Conservation (phyloP, 2,113 vertebrate genomes). For the Mustelus asterias region DNA sequence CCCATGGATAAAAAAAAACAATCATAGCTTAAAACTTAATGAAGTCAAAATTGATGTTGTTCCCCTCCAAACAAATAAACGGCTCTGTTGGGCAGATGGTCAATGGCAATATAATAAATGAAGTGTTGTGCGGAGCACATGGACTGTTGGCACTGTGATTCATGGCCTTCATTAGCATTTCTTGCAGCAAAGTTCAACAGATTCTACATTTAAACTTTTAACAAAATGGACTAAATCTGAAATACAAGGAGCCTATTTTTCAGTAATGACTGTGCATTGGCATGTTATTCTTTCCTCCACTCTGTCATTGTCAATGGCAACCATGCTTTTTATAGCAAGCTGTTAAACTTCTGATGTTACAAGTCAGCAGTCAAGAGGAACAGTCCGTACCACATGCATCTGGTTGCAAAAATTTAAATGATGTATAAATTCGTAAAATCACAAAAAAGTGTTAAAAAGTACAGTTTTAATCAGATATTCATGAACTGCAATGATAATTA, state of each 20-base stretch:
- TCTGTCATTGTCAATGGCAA: conserved; percentile 29
- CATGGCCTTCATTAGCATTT: conserved; percentile 23
- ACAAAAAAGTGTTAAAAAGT: background rate
- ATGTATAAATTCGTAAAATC: background rate
- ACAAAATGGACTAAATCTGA: conserved; percentile 23
- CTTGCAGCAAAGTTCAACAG: background rate
- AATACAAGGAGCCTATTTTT: conserved; percentile 8
- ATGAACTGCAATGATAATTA: background rate
- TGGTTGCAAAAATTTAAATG: background rate
- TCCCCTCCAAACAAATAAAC: conserved; percentile 11
- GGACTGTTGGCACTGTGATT: background rate
- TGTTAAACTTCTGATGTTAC: conserved; percentile 19
- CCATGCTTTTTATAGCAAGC: conserved; percentile 16
- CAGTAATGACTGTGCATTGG: background rate
- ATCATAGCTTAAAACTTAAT: background rate
- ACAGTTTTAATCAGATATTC: background rate
- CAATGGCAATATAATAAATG: conserved; percentile 25
- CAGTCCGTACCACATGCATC: background rate
- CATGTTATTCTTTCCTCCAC: conserved; percentile 23
- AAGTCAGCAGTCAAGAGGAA: conserved; percentile 5
- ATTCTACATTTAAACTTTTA: conserved; percentile 34
- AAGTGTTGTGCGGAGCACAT: background rate
- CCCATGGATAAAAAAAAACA: background rate
- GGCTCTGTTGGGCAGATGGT: background rate
- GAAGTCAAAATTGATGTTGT: background rate